Conservation (phyloP, 92 coral and sea anemone species). For the Paramuricea clavata region DNA sequence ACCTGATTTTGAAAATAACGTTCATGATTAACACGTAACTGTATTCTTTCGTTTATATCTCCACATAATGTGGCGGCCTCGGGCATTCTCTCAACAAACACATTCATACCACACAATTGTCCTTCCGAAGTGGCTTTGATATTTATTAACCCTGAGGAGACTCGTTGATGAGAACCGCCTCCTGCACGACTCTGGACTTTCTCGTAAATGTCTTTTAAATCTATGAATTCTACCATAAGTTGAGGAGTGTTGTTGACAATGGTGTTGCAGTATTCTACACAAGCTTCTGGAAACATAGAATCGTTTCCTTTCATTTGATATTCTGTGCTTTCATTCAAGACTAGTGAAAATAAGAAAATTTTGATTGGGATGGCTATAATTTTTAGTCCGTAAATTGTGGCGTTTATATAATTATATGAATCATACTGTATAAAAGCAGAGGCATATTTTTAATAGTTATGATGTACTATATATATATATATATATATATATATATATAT, state of each 20-base stretch:
- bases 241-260: not conserved
- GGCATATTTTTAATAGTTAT: no score
- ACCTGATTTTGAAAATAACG: conserved; percentile 33
- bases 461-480: no score
- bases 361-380: no score
- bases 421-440: no score
- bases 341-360: not conserved
- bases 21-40: conserved; percentile 57
- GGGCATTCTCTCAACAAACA: conserved; percentile 88
- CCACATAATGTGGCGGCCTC: conserved; percentile 98
- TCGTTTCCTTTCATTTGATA: not conserved
- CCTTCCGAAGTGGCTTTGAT: conserved; percentile 84
- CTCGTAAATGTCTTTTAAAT: conserved; percentile 75
- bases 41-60: conserved; percentile 87
- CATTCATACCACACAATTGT: conserved; percentile 88
- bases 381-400: no score
- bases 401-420: not conserved
- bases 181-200: conserved; percentile 95
- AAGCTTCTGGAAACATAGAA: not conserved
- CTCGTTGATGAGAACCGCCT: conserved; percentile 91
- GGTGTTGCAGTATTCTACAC: not conserved
- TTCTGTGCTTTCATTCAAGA: not conserved
- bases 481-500: no score
- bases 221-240: conserved; percentile 67
- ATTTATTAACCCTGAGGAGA: conserved; percentile 80